Base-by-base conservation (phyloP, 2,888 invertebrate species). In the Lottia scabra region DNA sequence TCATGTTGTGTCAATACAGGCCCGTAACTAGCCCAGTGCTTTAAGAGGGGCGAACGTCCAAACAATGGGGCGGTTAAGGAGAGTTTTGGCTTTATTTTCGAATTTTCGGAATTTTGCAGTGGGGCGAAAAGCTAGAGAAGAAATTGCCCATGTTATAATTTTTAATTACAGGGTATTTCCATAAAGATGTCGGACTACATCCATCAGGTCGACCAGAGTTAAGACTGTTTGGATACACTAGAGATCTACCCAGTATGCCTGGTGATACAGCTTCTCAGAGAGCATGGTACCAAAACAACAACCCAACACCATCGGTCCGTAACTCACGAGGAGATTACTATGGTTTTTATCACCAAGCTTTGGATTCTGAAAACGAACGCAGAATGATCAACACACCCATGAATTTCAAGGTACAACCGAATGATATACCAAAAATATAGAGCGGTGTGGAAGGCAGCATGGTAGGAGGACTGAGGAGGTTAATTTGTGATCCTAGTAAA, bases 281-380 rank as follows among this genome's bases (percentile, higher is more conserved):
- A 63, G 75, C 83, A 10, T 85, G 83, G 83, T 83, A 83, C 19
- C 84, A 82, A 74, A 71, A 80, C 45, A 84, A 85, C 66, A 78
- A 80, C 30, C 83, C 81, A 78, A 78, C 81, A 13, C 83, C 83
- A 8, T 79, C 81, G 16, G 78, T 80, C 68, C 73, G 84, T 15
- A 79, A 79, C 43, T 82, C 83, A 10, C 72, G 83, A 6, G 84
- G 84, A 23, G 83, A 85, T 23, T 85, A 85, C 68, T 86, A 86
- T 68, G 84, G 84, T 2, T 85, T 85, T 65, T 86, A 86, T 69
- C 85, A 86, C 66, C 85, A 86, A 67, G 83, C 85, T 10, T 77
- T 86, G 8, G 84, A 84, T 44, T 71, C 75, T 2, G 83, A 85
- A 48, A 73, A 78, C 13, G 79, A 79, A 13, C 71, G 83, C 27